These are phyloP conservation scores for Eonycteris spelaea DNA, from an alignment of 2,113 vertebrate genomes.

Conservation along the genomic window DNA sequence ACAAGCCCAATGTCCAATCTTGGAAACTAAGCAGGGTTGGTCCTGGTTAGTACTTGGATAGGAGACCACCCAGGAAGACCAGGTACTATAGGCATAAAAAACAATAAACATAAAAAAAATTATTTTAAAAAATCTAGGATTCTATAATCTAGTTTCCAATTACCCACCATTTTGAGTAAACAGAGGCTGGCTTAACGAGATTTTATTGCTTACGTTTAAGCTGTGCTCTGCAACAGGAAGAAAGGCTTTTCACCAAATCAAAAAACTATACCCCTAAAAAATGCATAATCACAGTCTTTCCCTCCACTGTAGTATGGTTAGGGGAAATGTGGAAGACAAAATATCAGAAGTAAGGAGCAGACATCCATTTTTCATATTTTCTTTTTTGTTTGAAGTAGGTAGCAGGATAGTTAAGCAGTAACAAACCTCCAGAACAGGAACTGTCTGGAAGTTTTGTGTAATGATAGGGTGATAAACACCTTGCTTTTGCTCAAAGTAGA, in stretches of 20 bases:
- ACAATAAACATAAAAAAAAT: background rate
- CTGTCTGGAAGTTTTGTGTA: background rate
- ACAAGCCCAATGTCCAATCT: too few relatives aligned
- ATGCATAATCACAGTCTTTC: background rate
- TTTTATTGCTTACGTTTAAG: constrained; percentile 37
- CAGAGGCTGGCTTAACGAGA: background rate
- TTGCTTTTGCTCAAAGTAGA: background rate
- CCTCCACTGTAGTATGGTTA: background rate
- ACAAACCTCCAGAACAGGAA: background rate
- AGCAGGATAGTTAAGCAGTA: background rate
- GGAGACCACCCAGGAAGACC: too few relatives aligned
- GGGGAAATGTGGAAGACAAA: background rate
- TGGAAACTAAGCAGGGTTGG: too few relatives aligned
- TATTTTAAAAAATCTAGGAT: background rate
- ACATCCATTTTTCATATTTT: background rate
- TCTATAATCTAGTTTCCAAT: constrained; percentile 27
- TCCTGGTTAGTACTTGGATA: too few relatives aligned
- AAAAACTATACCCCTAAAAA: background rate
- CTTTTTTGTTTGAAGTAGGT: background rate
- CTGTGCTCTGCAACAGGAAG: background rate
- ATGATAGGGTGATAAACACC: background rate
- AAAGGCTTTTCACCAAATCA: background rate
- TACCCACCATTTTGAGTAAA: constrained; percentile 20
- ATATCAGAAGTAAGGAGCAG: background rate
- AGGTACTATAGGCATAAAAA: too few relatives aligned